Evolutionary conservation across 2,888 invertebrate species (phyloP).

Genomic region (Mylabris sibirica): DNA sequence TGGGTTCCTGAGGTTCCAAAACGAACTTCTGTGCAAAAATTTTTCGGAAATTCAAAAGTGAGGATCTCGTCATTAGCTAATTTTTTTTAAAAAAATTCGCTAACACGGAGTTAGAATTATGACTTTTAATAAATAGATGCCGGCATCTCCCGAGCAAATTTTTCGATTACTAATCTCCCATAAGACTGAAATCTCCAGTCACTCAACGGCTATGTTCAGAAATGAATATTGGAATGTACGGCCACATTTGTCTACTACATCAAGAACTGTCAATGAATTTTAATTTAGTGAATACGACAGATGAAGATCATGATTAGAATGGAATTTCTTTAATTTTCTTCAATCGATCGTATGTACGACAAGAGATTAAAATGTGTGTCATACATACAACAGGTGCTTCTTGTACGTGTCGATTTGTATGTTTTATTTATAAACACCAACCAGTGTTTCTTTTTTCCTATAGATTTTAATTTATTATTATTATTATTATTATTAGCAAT

Average conservation of each 20-base stretch:
- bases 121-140: too few relatives aligned
- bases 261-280: not conserved
- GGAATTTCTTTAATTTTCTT: constrained; percentile 1
- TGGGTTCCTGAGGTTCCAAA: too few relatives aligned
- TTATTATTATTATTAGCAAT: too few relatives aligned
- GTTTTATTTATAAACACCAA: constrained; percentile 1
- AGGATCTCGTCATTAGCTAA: too few relatives aligned
- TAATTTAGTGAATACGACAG: not conserved
- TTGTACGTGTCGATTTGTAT: not conserved
- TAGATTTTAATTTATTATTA: not conserved
- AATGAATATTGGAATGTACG: not conserved
- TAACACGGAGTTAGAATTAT: too few relatives aligned
- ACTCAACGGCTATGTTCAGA: too few relatives aligned
- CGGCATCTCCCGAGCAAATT: too few relatives aligned
- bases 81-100: too few relatives aligned
- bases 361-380: not conserved
- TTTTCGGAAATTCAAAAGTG: too few relatives aligned
- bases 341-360: not conserved
- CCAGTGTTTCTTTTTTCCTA: not conserved
- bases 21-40: too few relatives aligned
- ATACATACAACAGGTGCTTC: constrained; percentile 6
- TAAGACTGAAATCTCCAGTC: too few relatives aligned
- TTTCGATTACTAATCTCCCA: too few relatives aligned
- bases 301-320: constrained; percentile 5
- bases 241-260: not conserved